Evolutionary conservation across 1,140 invertebrate species (phyloP).

Genomic region (Hypsibius dujardini): DNA sequence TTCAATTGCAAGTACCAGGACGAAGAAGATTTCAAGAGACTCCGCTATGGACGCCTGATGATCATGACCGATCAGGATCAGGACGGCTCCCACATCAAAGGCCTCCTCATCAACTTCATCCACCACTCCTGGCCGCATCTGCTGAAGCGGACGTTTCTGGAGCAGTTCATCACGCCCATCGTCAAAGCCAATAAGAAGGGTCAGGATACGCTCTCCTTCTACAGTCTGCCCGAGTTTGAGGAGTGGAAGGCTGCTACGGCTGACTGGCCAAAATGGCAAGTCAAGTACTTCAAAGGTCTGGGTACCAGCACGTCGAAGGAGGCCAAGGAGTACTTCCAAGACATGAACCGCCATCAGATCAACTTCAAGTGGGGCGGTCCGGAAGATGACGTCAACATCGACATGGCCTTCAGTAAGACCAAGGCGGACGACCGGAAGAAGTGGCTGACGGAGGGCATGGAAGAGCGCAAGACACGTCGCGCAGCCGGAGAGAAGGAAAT

Average conservation of each 20-base stretch:
- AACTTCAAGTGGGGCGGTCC: slow-evolving; percentile 65
- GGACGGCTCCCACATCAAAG: slow-evolving; percentile 98
- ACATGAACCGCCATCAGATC: slow-evolving; percentile 84
- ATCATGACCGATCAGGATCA: slow-evolving; percentile 99
- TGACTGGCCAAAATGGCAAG: slow-evolving; percentile 68
- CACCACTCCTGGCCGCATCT: slow-evolving; percentile 95
- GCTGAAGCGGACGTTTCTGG: slow-evolving; percentile 67
- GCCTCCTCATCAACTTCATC: slow-evolving; percentile 93
- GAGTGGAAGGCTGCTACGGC: slow-evolving; percentile 60
- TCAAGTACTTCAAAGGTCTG: slow-evolving; percentile 54
- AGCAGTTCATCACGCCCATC: slow-evolving; percentile 99
- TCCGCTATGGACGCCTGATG: slow-evolving; percentile 94
- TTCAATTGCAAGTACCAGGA: slow-evolving; percentile 91
- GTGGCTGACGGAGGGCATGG: slow-evolving; percentile 93
- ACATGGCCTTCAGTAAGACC: slow-evolving; percentile 91
- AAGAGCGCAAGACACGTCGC: slow-evolving; percentile 52
- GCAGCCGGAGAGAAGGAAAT: slow-evolving; percentile 36
- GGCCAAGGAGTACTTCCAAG: slow-evolving; percentile 93
- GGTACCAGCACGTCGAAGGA: slow-evolving; percentile 95
- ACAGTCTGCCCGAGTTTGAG: slow-evolving; percentile 92
- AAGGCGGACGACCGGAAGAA: slow-evolving; percentile 84
- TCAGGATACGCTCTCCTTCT: slow-evolving; percentile 62
- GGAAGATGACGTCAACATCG: slow-evolving; percentile 77
- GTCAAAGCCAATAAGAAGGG: slow-evolving; percentile 74
- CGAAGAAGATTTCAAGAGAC: slow-evolving; percentile 66